Evolutionary conservation across 2,113 vertebrate genomes (phyloP), one percentile per base, ranked within the genome.

Genomic region (Tachysurus vachellii): DNA sequence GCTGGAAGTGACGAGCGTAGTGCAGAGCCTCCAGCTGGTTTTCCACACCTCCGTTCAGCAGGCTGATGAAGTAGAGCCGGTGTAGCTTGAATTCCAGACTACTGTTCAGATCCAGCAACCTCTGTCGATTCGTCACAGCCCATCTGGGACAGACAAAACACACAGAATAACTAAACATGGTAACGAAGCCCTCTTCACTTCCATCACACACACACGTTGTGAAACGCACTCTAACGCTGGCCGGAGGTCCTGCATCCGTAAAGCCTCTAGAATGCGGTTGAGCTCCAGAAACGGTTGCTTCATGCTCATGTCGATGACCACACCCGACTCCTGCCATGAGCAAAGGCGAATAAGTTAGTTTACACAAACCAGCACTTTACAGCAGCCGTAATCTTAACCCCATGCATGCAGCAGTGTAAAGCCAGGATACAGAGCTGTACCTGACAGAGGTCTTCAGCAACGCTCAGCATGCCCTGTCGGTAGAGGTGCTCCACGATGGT

Each of bases 241-340:
- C 84, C 95, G 91, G 64, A 97, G 95, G 90, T 97, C 95, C 91
- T 97, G 96, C 92, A 96, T 95, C 16, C 96, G 95, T 89, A 97
- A 94, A 81, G 96, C 96, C 94, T 97, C 97, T 57, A 97, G 91
- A 89, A 97, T 97, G 86, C 96, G 94, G 92, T 97, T 97, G 84
- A 97, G 90, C 90, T 97, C 97, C 87, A 97, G 91, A 89, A 97
- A 97, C 64, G 96, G 97, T 91, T 97, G 96, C 91, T 97, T 97
- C 94, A 97, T 96, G 91, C 95, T 96, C 96, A 96, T 95, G 88
- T 97, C 97, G 90, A 97, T 96, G 77, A 96, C 95, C 81, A 97
- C 93, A 4, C 95, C 96, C 5, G 97, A 97, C 90, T 97, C 97
- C 96, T 97, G 84, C 7, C 88, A 88, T 21, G 54, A 56, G 68